Evolutionary conservation across 2,113 vertebrate genomes (phyloP).

Genomic region (Sceloporus tristichus): DNA sequence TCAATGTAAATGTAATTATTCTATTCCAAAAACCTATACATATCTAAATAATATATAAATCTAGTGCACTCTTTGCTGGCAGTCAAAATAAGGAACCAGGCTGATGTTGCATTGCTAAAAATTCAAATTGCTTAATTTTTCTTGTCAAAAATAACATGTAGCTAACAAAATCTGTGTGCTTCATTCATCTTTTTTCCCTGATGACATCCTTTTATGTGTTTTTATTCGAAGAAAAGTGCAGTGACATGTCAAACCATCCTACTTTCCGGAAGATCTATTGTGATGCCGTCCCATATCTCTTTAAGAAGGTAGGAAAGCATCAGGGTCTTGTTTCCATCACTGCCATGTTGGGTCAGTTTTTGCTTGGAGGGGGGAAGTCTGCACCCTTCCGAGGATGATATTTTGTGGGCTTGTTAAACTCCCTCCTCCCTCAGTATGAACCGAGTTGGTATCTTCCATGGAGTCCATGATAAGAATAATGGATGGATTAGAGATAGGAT

Average conservation of each 20-base stretch:
- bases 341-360: background rate
- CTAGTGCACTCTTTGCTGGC: background rate
- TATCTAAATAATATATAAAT: background rate
- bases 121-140: background rate
- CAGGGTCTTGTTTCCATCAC: background rate
- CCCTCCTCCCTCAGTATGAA: background rate
- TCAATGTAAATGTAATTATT: background rate
- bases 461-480: background rate
- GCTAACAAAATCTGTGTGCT: background rate
- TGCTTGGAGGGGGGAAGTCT: background rate
- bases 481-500: background rate
- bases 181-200: conserved; percentile 22
- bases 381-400: background rate
- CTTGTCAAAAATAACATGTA: conserved; percentile 11
- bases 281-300: conserved; percentile 84
- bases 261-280: conserved; percentile 84
- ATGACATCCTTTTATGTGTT: conserved; percentile 11
- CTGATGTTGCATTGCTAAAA: background rate
- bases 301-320: conserved; percentile 83
- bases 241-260: conserved; percentile 82
- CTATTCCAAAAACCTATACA: background rate
- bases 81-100: background rate
- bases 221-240: conserved; percentile 74
- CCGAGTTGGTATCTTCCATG: background rate
- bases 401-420: background rate